phyloP scores from a whole-genome alignment of 2,113 vertebrate genomes.

The Lipophrys pholis region DNA sequence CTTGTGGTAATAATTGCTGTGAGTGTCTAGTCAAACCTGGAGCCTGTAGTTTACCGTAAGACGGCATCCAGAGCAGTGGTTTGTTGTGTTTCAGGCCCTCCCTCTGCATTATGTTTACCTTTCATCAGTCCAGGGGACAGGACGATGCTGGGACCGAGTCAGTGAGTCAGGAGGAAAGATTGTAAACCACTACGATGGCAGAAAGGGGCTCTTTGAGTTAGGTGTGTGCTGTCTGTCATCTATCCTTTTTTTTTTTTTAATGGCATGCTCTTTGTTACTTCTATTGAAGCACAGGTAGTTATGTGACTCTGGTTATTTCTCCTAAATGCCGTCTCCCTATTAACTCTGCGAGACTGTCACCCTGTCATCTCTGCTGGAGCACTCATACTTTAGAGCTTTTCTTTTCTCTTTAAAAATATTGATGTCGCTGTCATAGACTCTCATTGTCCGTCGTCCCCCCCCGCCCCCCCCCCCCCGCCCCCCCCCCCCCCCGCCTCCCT shows the following conservation, averaged over 20 bases:
- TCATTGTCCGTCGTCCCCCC: too few species aligned
- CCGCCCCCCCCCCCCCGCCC: too few species aligned
- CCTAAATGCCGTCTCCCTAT: constrained; percentile 50
- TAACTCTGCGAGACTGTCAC: constrained; percentile 31
- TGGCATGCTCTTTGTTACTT: constrained; percentile 50
- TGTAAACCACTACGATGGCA: constrained; percentile 54
- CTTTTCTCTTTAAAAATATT: constrained; percentile 47
- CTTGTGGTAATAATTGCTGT: constrained; percentile 44
- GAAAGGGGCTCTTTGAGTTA: constrained; percentile 39
- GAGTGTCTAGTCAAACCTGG: constrained; percentile 34
- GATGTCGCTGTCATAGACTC: constrained; percentile 4
- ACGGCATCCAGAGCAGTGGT: constrained; percentile 54
- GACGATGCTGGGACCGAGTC: constrained; percentile 5
- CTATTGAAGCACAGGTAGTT: constrained; percentile 60
- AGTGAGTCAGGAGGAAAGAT: constrained; percentile 56
- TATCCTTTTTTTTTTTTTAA: constrained; percentile 47
- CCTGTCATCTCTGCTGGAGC: constrained; percentile 66
- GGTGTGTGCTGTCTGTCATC: constrained; percentile 57
- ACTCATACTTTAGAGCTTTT: constrained; percentile 71
- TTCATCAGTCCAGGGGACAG: constrained; percentile 36
- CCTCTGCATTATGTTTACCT: constrained; percentile 50
- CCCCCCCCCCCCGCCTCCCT: too few species aligned
- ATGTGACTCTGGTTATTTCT: constrained; percentile 61
- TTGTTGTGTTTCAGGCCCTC: constrained; percentile 44
- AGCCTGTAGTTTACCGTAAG: constrained; percentile 59